Evolutionary conservation across 2,113 vertebrate species (phyloP).

Genomic region (Pterocles burchelli): DNA sequence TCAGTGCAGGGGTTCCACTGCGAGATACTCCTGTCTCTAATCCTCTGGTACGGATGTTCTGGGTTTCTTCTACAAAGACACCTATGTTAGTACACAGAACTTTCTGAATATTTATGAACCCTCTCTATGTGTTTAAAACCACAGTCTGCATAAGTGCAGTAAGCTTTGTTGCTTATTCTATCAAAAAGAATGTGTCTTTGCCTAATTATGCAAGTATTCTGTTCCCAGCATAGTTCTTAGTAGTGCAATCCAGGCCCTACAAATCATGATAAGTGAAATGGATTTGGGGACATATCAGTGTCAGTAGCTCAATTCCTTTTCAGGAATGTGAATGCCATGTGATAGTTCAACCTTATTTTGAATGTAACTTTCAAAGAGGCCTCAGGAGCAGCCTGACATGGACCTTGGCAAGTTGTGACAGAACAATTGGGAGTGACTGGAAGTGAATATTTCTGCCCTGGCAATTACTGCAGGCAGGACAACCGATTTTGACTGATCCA

Average conservation of each 20-base stretch:
- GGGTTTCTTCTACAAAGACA: neutral
- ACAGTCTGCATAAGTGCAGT: neutral
- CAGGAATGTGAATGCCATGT: neutral
- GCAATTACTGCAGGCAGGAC: neutral
- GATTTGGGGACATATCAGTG: neutral
- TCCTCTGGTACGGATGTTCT: neutral
- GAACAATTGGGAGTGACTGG: neutral
- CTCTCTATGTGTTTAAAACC: neutral
- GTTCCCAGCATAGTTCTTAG: neutral
- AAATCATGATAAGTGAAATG: neutral
- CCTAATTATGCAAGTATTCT: neutral
- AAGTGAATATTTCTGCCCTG: neutral
- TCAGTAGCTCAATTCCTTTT: neutral
- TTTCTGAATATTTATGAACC: neutral
- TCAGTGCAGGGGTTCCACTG: neutral
- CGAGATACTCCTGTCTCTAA: neutral
- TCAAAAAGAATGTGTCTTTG: neutral
- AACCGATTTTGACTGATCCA: neutral
- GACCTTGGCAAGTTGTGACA: neutral
- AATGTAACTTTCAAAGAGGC: neutral
- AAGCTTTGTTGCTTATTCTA: neutral
- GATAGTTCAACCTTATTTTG: neutral
- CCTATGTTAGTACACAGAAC: neutral
- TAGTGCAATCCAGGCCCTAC: neutral
- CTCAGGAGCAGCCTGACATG: neutral